Evolutionary conservation across 2,888 invertebrate genomes (phyloP).

Genomic region (Drepanosiphum platanoidis): DNA sequence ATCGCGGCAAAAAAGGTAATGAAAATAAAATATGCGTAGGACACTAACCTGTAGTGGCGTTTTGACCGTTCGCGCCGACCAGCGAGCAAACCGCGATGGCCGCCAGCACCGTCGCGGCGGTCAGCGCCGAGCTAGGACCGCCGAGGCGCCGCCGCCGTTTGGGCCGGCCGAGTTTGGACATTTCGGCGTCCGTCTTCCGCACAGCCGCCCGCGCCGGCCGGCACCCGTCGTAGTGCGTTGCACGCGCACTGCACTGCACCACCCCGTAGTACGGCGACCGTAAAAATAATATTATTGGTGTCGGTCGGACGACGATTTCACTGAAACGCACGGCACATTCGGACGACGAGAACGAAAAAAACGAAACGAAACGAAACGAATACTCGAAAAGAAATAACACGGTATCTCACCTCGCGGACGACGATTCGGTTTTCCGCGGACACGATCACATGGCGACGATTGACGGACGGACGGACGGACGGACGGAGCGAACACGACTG

Average conservation of each 20-base stretch:
- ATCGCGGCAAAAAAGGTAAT: no score
- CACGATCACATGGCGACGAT: constrained; percentile 2
- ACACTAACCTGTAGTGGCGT: not conserved
- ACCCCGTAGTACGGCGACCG: no score
- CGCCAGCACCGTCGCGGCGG: not conserved
- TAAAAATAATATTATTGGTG: no score
- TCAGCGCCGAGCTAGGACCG: no score
- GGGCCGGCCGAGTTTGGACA: constrained; percentile 27
- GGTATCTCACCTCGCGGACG: not conserved
- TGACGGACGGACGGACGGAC: no score
- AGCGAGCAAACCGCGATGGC: not conserved
- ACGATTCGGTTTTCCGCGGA: not conserved
- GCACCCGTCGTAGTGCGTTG: not conserved
- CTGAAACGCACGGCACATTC: no score
- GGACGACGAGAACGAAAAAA: not conserved
- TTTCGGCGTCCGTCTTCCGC: not conserved
- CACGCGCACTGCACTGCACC: not conserved
- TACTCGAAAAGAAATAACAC: not conserved
- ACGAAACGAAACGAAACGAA: not conserved
- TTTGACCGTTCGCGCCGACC: not conserved
- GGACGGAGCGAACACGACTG: not conserved
- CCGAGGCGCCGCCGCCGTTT: no score
- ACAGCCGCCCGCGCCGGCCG: not conserved
- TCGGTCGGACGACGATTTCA: no score
- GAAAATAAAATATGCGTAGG: not conserved